These are phyloP conservation scores for Sminthopsis crassicaudata DNA, from an alignment of 2,113 vertebrate species.

Conservation along the genomic window DNA sequence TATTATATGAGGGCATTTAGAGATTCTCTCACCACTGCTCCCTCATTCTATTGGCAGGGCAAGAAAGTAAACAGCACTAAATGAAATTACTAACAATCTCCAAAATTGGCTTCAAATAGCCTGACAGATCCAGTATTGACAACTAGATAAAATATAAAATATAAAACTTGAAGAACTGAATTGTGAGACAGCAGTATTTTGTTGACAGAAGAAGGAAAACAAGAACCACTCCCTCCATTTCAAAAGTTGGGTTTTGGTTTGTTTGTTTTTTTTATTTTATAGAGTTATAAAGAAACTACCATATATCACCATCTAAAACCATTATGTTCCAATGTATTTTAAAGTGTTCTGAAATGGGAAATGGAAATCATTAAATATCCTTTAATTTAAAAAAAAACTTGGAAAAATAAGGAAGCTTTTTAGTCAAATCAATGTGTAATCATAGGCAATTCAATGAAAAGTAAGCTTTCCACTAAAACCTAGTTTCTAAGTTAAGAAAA, in stretches of 20 bases:
- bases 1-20: neutral
- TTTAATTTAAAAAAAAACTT: neutral
- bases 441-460: neutral
- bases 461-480: neutral
- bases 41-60: neutral
- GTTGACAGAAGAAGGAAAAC: neutral
- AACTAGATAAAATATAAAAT: neutral
- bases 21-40: neutral
- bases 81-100: neutral
- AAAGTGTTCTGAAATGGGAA: neutral
- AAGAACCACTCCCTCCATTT: neutral
- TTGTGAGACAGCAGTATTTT: neutral
- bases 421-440: neutral
- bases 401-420: neutral
- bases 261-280: neutral
- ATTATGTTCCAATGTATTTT: neutral
- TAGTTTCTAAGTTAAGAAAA: neutral
- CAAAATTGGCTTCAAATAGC: neutral
- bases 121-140: neutral
- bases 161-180: neutral
- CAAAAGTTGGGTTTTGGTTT: neutral
- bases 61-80: neutral
- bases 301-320: neutral
- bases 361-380: neutral
- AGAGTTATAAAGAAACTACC: neutral